Evolutionary conservation across 2,888 invertebrate species (phyloP), one percentile per base, ranked within the genome.

Genomic region (Eubasilissa splendida): DNA sequence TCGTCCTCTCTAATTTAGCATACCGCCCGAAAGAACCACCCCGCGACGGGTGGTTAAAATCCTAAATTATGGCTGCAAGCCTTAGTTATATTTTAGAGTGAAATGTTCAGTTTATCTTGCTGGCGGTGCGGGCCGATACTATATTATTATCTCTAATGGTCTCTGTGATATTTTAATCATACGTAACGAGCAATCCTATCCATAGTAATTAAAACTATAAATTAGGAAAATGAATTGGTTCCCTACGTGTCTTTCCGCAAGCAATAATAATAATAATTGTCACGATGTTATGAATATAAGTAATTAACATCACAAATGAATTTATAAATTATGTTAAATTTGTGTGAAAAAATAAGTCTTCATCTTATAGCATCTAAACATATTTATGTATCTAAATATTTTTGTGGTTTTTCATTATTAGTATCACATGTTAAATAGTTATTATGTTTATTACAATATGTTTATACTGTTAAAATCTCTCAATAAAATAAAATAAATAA

Each of bases 51-150:
- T 50, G 68, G 68, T 42, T 42, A 52, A 68, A 76, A 76, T 76
- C 76, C 76, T 76, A 63, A 76, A 76, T 76, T 53, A 76, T 53
- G 76, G 52, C 56, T 31, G 59, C 60, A 75, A 50, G 42, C 76
- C 50, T 22, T 31, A 54, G 53, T 76, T 76, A 63, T 65, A 65
- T 76, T 76, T 63, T 63, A 63, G 63, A 53, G 31, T 52, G 33
- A 63, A 53, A 52, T 63, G 63, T 14, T 31, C 53, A 63, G 63
- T 76, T 53, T 63, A 76, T 76, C 65, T 76, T 22, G 53, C 52
- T 9, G 74, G 76, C 60, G 42, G 42, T 42, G 7, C 42, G 33
- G 63, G 76, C 76, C n/a, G 63, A 63, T 63, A 59, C 63, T 65
- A 63, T 74, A 60, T 65, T 76, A 76, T 53, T 63, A 76, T 65